Evolutionary conservation across 2,113 vertebrate genomes (phyloP).

Genomic region (Microcebus tavaratra): DNA sequence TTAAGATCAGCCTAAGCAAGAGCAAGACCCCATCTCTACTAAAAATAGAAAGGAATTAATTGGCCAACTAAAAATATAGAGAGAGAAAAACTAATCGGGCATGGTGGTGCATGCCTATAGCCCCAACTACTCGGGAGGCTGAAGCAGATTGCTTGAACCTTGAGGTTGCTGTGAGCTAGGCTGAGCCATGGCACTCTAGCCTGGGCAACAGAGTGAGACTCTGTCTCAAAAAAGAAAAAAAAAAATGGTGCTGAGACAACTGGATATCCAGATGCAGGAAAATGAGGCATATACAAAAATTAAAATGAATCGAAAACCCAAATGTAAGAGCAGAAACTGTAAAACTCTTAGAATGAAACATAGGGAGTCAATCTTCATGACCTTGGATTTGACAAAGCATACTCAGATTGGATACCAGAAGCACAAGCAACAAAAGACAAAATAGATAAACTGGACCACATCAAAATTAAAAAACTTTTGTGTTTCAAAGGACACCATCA

Average conservation of each 20-base stretch:
- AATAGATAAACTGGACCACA: background rate
- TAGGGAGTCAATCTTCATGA: background rate
- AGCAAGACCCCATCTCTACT: no score
- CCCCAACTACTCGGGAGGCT: no score
- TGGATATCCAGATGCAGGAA: background rate
- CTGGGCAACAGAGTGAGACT: no score
- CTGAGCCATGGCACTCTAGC: no score
- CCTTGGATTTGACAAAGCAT: background rate
- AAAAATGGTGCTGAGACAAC: background rate
- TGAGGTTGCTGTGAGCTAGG: no score
- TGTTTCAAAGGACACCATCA: background rate
- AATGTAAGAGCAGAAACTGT: background rate
- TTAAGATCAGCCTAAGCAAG: no score
- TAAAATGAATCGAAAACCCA: background rate
- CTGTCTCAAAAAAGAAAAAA: no score
- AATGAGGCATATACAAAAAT: background rate
- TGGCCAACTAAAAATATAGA: no score
- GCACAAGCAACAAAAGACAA: background rate
- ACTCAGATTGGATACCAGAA: background rate
- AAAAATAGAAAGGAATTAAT: no score
- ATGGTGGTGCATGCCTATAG: no score
- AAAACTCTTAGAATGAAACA: background rate
- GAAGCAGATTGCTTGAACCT: no score
- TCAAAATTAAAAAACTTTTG: background rate
- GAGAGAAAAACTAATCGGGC: no score